Percentiles rank a stretch among this genome's conserved stretches.
Evolutionary conservation across 1,140 invertebrate species (phyloP).

Genomic region (Spodoptera litura): DNA sequence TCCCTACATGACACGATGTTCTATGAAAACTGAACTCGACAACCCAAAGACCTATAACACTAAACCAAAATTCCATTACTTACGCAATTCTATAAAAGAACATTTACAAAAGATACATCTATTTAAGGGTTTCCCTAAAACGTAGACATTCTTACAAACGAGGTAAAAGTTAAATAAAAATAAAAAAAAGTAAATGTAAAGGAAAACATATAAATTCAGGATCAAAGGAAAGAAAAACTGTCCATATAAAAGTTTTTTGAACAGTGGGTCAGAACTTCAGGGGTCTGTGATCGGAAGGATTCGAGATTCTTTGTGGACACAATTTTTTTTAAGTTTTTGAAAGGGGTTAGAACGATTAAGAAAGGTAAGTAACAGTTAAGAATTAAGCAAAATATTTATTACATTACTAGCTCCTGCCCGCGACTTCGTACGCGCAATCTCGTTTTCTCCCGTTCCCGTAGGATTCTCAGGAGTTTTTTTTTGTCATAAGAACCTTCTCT

Average conservation of each 20-base stretch:
- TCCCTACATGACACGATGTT: too few relatives aligned
- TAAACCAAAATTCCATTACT: slow-evolving; percentile 27
- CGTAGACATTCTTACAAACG: slow-evolving; percentile 32
- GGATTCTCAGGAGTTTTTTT: too few relatives aligned
- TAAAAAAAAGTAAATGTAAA: slow-evolving; percentile 52
- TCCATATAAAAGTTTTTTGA: slow-evolving; percentile 54
- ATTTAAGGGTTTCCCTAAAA: slow-evolving; percentile 13
- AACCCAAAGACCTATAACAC: too few relatives aligned
- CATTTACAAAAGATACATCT: slow-evolving; percentile 25
- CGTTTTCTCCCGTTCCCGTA: too few relatives aligned
- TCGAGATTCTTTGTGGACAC: slow-evolving; percentile 44
- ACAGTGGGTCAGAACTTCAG: slow-evolving; percentile 50
- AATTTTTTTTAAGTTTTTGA: slow-evolving; percentile 60
- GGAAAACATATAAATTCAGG: slow-evolving; percentile 45
- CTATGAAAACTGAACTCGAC: neutral
- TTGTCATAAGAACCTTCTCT: too few relatives aligned
- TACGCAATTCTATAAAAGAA: slow-evolving; percentile 1
- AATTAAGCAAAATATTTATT: neutral
- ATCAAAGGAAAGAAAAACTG: slow-evolving; percentile 56
- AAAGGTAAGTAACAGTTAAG: neutral
- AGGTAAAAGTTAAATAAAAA: slow-evolving; percentile 51
- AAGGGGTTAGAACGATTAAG: neutral
- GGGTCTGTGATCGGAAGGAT: slow-evolving; percentile 56
- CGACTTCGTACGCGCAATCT: too few relatives aligned
- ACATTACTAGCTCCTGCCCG: too few relatives aligned